These are phyloP conservation scores for Acipenser oxyrinchus DNA, from an alignment of 2,797 vertebrate genomes.

Conservation along the genomic window DNA sequence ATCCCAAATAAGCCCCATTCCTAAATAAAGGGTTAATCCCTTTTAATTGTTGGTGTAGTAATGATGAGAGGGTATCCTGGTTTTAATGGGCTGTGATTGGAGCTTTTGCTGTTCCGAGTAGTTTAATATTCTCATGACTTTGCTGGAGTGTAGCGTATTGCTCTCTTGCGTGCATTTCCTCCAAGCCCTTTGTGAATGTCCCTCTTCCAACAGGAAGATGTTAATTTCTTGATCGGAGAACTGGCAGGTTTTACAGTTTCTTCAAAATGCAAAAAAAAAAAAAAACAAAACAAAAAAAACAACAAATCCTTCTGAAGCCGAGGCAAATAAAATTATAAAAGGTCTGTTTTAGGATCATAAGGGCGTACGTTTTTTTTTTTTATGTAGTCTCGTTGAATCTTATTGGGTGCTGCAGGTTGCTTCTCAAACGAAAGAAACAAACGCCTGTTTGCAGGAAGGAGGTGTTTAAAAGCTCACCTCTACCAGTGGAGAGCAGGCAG, in stretches of 20 bases:
- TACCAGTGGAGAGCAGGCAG: slow-evolving; percentile 12
- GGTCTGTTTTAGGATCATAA: slow-evolving; percentile 25
- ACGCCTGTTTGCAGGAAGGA: neutral
- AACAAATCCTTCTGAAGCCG: neutral
- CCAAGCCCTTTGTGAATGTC: neutral
- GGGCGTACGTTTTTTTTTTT: neutral
- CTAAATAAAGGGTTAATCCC: neutral
- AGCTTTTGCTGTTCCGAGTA: too few relatives aligned
- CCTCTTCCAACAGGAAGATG: neutral
- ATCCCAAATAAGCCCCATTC: too few relatives aligned
- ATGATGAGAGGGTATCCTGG: neutral
- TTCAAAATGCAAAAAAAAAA: neutral
- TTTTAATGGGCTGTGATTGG: neutral
- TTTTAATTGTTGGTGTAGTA: neutral
- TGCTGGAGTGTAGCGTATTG: neutral
- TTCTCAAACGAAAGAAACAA: slow-evolving; percentile 1
- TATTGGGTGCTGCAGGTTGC: neutral
- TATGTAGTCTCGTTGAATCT: too few relatives aligned
- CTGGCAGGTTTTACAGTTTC: neutral
- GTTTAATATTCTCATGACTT: neutral
- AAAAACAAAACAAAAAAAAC: too few relatives aligned
- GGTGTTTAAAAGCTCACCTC: neutral
- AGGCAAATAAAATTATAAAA: neutral
- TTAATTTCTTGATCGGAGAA: neutral
- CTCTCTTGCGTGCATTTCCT: neutral